Evolutionary conservation across 2,797 vertebrate genomes (phyloP).

Genomic region (Podarcis siculus): DNA sequence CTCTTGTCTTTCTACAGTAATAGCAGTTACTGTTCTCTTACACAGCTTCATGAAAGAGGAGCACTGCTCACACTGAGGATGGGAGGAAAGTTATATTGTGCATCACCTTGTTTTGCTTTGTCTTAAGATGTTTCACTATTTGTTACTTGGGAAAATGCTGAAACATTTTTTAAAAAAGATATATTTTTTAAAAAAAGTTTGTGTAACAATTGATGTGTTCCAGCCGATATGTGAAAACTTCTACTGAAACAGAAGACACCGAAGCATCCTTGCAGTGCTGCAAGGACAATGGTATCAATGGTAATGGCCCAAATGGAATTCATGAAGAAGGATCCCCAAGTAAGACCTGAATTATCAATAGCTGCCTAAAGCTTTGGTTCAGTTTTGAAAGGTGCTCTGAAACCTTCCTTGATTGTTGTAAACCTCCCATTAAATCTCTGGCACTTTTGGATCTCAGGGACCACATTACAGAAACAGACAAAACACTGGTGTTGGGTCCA

Average conservation of each 20-base stretch:
- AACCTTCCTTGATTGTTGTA: not conserved
- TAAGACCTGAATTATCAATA: slow-evolving; percentile 76
- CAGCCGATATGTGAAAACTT: slow-evolving; percentile 91
- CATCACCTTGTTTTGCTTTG: too few species aligned
- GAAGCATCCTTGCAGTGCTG: slow-evolving; percentile 86
- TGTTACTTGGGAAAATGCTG: not conserved
- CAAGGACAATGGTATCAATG: slow-evolving; percentile 92
- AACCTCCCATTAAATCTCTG: not conserved
- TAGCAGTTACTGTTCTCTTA: too few species aligned
- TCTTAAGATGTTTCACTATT: too few species aligned
- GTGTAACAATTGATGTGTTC: slow-evolving; percentile 41
- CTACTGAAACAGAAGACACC: slow-evolving; percentile 85
- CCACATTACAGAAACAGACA: too few species aligned
- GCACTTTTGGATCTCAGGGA: too few species aligned
- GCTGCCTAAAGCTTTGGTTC: slow-evolving; percentile 26
- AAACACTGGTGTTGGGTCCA: too few species aligned
- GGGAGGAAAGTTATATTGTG: too few species aligned
- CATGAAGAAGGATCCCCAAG: slow-evolving; percentile 96
- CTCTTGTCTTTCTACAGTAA: too few species aligned
- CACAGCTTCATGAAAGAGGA: too few species aligned
- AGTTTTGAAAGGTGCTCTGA: not conserved
- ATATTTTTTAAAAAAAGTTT: not conserved
- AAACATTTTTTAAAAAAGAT: not conserved
- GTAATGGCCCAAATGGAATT: slow-evolving; percentile 93
- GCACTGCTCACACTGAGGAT: too few species aligned